phyloP scores from a whole-genome alignment of 2,888 invertebrate genomes.

The Tetrapedia diversipes region DNA sequence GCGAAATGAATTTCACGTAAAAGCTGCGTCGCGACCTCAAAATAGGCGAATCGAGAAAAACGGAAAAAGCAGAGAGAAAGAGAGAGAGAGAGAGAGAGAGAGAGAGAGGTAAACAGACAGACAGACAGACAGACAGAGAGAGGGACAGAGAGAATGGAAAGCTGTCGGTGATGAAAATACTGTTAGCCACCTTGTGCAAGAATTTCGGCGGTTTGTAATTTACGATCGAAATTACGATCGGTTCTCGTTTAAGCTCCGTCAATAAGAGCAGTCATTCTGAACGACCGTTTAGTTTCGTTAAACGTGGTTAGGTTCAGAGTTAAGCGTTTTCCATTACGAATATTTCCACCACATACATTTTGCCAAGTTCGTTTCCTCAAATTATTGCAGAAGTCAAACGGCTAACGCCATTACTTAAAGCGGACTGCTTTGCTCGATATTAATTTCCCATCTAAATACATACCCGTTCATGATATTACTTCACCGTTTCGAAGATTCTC shows the following conservation, averaged over 20 bases:
- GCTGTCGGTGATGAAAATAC: not conserved
- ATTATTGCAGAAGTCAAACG: too few relatives aligned
- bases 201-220: slow-evolving; percentile 19
- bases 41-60: not conserved
- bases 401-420: too few relatives aligned
- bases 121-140: not conserved
- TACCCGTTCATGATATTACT: not conserved
- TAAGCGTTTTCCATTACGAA: slow-evolving; percentile 15
- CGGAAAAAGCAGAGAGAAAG: not conserved
- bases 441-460: too few relatives aligned
- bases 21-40: too few relatives aligned
- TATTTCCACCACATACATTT: not conserved
- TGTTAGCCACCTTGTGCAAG: not conserved
- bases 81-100: too few relatives aligned
- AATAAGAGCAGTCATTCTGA: not conserved
- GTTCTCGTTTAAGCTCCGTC: not conserved
- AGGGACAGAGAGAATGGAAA: not conserved
- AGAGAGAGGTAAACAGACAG: too few relatives aligned
- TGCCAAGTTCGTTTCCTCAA: too few relatives aligned
- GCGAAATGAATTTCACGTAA: slow-evolving; percentile 22
- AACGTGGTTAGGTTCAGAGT: slow-evolving; percentile 25
- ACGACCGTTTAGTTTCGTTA: slow-evolving; percentile 11
- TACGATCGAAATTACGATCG: slow-evolving; percentile 32
- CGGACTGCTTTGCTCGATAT: too few relatives aligned
- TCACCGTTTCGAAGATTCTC: not conserved